Base-by-base conservation (phyloP, 2,888 invertebrate genomes). In the Orthosia gracilis region DNA sequence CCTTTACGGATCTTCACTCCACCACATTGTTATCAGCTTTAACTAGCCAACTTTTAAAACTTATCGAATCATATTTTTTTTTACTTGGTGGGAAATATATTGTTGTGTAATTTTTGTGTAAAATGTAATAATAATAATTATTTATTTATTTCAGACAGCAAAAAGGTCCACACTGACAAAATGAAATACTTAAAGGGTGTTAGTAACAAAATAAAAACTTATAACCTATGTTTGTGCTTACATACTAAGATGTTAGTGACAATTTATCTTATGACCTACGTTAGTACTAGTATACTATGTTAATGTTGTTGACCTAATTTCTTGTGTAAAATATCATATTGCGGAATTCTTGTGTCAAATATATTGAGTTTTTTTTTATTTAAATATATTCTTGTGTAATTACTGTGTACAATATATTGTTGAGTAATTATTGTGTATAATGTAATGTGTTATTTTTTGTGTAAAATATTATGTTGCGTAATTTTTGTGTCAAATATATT, bases 1-100 rank as follows among this genome's bases (percentile, higher is more conserved):
- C 65, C 69, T 76, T 85, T 69, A 73, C 78, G 73, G 73, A 75
- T 83, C 78, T 76, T 78, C 62, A 66, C 57, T 58, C 70, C 21
- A 76, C 64, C 65, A 58, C 73, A 73, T 65, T 73, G 65, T 71
- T 73, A 83, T 77, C 74, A 76, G 76, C 83, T 85, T 80, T 69
- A 76, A 72, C 71, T 81, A 72, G 69, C 57, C 54, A 45, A 66
- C 57, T 74, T 55, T 71, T 74, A 75, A 64, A 69, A 63, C 45
- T 73, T 70, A 61, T 58, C 13, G 49, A 63, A 71, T 68, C 45
- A 67, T 73, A 66, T 2, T 57, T 64, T 62, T 58, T n/a, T 52
- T 40, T 9, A 40, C 7, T 40, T 59, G 31, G 9, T 26, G 13
- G 50, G 17, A 45, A 45, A 65, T 49, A 3, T 65, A 18, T 4